phyloP scores from a whole-genome alignment of 2,888 invertebrate genomes.

The Drosophila glabriapex region DNA sequence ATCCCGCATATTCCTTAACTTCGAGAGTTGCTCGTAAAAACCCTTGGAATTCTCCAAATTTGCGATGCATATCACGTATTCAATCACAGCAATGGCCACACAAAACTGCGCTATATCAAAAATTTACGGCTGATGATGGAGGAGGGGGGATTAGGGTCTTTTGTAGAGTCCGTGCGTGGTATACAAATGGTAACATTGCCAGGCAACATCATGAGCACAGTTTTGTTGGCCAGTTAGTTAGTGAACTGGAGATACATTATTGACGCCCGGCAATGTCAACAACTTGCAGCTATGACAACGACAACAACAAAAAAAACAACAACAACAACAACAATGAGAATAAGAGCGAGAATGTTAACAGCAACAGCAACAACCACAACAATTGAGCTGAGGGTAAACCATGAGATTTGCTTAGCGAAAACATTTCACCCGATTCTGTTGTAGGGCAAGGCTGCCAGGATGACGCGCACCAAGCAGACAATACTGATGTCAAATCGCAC shows the following conservation, averaged over 20 bases:
- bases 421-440: constrained; percentile 68
- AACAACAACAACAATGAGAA: constrained; percentile 44
- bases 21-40: constrained; percentile 57
- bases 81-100: constrained; percentile 81
- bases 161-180: constrained; percentile 62
- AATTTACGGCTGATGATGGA: constrained; percentile 46
- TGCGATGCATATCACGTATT: constrained; percentile 70
- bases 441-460: constrained; percentile 49
- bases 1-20: constrained; percentile 14
- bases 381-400: constrained; percentile 53
- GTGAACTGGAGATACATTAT: constrained; percentile 66
- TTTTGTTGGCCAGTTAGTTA: constrained; percentile 60
- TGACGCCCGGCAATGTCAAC: constrained; percentile 82
- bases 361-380: constrained; percentile 41
- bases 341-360: constrained; percentile 30
- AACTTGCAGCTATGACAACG: constrained; percentile 78
- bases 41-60: constrained; percentile 61
- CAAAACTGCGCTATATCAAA: constrained; percentile 80
- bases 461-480: constrained; percentile 57
- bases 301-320: constrained; percentile 24
- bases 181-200: constrained; percentile 71
- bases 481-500: constrained; percentile 17
- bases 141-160: constrained; percentile 18
- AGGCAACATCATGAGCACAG: constrained; percentile 14
- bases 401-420: constrained; percentile 78